These are phyloP conservation scores for Brachionus rotundiformis DNA, from an alignment of 1,140 invertebrate genomes.

Conservation along the genomic window DNA sequence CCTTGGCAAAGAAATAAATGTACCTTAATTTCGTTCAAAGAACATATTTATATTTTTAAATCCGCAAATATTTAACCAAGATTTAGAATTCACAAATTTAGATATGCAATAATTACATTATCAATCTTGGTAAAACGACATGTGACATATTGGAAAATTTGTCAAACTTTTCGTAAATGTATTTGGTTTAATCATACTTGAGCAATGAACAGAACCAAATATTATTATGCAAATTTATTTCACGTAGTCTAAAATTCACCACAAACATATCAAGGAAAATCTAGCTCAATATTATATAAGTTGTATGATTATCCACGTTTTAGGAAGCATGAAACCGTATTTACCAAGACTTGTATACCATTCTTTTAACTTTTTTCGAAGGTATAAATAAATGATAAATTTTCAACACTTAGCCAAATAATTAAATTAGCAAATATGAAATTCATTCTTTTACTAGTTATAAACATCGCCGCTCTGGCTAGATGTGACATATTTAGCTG, in stretches of 20 bases:
- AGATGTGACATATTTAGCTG: background rate
- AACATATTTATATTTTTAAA: background rate
- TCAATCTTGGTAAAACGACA: background rate
- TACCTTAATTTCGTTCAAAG: too few species aligned
- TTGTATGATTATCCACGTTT: constrained; percentile 6
- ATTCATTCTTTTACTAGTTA: background rate
- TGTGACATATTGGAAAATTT: background rate
- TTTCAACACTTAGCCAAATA: background rate
- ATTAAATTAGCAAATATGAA: background rate
- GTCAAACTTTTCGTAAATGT: background rate
- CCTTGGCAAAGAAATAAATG: too few species aligned
- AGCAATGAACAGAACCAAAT: background rate
- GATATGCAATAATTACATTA: background rate
- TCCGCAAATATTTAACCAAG: background rate
- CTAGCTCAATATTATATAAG: background rate
- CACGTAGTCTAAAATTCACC: background rate
- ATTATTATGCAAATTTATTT: background rate
- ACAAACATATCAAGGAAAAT: background rate
- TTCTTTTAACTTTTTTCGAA: background rate
- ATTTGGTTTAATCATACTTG: background rate
- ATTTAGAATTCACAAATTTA: background rate
- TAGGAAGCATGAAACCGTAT: background rate
- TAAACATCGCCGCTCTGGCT: background rate
- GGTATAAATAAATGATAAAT: background rate
- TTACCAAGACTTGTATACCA: background rate